Percentiles rank a stretch among this genome's conserved stretches.
Conservation (phyloP, 64 coral and sea anemone genomes). For the Porites lutea region DNA sequence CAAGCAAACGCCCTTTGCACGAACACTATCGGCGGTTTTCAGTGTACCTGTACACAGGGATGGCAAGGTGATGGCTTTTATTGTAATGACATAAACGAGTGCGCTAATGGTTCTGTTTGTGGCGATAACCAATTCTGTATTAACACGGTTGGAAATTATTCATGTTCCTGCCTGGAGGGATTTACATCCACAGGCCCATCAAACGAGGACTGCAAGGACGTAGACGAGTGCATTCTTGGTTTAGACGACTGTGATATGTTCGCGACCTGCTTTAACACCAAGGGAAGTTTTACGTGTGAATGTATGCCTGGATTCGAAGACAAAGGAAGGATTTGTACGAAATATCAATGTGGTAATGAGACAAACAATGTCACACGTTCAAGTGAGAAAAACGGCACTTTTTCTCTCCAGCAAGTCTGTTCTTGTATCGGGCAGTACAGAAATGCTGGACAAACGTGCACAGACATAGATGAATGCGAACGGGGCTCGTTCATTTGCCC, state of each 20-base stretch:
- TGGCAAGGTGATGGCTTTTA: conserved; percentile 77
- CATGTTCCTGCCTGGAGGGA: conserved; percentile 64
- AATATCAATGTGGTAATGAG: conserved; percentile 53
- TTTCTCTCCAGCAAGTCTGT: conserved; percentile 13
- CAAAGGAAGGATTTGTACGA: conserved; percentile 52
- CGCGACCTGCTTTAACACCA: conserved; percentile 62
- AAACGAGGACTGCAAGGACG: conserved; percentile 52
- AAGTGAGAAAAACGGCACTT: neutral
- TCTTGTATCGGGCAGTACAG: conserved; percentile 45
- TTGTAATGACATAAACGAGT: conserved; percentile 71
- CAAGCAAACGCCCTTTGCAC: conserved; percentile 49
- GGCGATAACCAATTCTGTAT: conserved; percentile 57
- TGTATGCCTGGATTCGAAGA: conserved; percentile 76
- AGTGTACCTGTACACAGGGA: conserved; percentile 44
- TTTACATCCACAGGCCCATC: conserved; percentile 50
- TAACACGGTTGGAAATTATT: conserved; percentile 63
- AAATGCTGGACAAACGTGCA: conserved; percentile 59
- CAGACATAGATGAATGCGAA: conserved; percentile 66
- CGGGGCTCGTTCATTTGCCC: conserved; percentile 47
- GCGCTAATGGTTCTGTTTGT: conserved; percentile 44
- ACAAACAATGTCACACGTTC: neutral
- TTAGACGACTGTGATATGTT: conserved; percentile 50
- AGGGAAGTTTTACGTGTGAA: conserved; percentile 65
- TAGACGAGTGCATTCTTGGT: conserved; percentile 66
- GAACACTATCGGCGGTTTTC: conserved; percentile 67